Conservation (phyloP, 2,797 vertebrate species). For the Taeniopygia guttata region DNA sequence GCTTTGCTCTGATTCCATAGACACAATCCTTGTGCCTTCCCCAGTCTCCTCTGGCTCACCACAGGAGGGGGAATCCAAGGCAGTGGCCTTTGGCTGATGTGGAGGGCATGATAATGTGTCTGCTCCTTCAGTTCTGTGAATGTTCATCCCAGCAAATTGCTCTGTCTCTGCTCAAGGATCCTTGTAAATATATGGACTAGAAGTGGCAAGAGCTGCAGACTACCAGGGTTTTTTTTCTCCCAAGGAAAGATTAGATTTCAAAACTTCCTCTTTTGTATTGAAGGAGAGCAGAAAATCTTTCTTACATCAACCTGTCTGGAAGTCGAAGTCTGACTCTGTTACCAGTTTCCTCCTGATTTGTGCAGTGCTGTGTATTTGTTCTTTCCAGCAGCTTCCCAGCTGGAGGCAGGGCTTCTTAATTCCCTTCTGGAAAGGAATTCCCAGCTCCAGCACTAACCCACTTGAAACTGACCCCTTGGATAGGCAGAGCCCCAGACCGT, state of each 20-base stretch:
- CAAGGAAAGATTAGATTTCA: not conserved
- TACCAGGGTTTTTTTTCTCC: not conserved
- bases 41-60: not conserved
- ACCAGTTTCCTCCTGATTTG: not conserved
- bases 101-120: not conserved
- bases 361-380: not conserved
- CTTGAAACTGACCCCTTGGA: not conserved
- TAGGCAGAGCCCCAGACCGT: rapidly evolving
- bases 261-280: not conserved
- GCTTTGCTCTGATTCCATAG: not conserved
- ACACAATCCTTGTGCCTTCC: not conserved
- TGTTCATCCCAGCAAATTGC: slow-evolving; percentile 8
- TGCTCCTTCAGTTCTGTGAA: not conserved
- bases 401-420: not conserved
- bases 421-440: not conserved
- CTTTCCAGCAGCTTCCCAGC: not conserved
- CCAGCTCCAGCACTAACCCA: not conserved
- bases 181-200: slow-evolving; percentile 14
- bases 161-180: slow-evolving; percentile 43
- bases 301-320: not conserved
- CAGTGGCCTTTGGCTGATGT: not conserved
- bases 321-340: not conserved
- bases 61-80: not conserved
- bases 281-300: slow-evolving; percentile 11
- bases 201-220: not conserved